Evolutionary conservation across 2,113 vertebrate species (phyloP), one percentile per base, ranked within the genome.

Genomic region (Sebastes fasciatus): DNA sequence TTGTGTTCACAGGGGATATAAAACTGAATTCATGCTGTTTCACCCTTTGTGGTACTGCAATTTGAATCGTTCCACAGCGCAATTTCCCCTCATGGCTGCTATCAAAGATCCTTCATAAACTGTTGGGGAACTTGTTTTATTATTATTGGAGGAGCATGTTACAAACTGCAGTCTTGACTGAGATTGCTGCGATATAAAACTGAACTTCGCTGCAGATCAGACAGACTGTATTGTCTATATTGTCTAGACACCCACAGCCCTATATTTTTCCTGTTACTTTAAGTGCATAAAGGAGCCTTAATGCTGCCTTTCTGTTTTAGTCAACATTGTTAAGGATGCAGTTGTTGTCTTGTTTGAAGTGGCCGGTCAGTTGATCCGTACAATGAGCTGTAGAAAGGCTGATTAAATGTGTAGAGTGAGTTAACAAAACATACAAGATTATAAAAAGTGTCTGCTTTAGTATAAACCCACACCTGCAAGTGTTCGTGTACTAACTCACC

Each of bases 91-190:
- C n/a, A 16, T 5, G 54, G 5, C 54, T 72, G 42, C 54, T 16
- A 7, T 17, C 8, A 21, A 71, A 43, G 52, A 55, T 21, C 34
- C 5, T n/a, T 55, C 5, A 26, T 49, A 55, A 70, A 42, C 10
- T 40, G 13, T 17, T 2, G 34, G 40, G 43, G 52, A 57, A 21
- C 69, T 46, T 45, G 34, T 43, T 42, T 52, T 23, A 11, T 10
- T 23, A 23, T 26, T 26, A 17, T 12, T 55, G 8, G 8, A 48
- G 70, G 11, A 7, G 14, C 48, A 17, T 73, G 48, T 60, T 19
- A 46, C 42, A 58, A 70, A 43, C 51, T 71, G 68, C 34, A 54
- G 12, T 70, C 34, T 70, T 42, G 16, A 19, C 66, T 54, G 67
- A 51, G 21, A 26, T 49, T 68, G 65, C 34, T 57, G 51, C 40